Percentiles rank a stretch among this genome's conserved stretches.
phyloP scores from a whole-genome alignment of 2,888 invertebrate species.

The Cepaea hortensis region DNA sequence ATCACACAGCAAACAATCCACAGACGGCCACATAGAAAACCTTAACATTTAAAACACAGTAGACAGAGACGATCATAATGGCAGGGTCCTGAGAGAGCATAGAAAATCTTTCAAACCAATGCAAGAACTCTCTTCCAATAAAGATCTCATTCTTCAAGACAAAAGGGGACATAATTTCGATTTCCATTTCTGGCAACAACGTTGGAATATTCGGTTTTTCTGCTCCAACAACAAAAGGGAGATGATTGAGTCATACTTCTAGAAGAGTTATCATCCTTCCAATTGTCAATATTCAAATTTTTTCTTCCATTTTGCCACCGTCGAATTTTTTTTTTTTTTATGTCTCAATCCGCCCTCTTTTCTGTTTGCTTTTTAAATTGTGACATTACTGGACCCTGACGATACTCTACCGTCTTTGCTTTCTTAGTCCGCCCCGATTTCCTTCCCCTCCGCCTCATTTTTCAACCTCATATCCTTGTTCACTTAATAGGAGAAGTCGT shows the following conservation, averaged over 20 bases:
- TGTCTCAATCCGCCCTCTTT: neutral
- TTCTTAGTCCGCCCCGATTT: constrained; percentile 20
- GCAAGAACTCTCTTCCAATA: constrained; percentile 41
- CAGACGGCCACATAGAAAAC: constrained; percentile 18
- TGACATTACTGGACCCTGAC: constrained; percentile 28
- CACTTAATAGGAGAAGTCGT: constrained; percentile 29
- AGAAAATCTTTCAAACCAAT: constrained; percentile 45
- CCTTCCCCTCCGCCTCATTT: constrained; percentile 20
- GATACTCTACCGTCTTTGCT: constrained; percentile 32
- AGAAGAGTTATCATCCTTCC: constrained; percentile 42
- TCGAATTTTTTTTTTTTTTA: constrained; percentile 21
- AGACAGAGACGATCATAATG: constrained; percentile 9
- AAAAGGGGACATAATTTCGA: constrained; percentile 48
- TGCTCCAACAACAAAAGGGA: constrained; percentile 43
- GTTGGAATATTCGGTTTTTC: constrained; percentile 41
- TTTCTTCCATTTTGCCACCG: constrained; percentile 12
- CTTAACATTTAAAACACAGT: constrained; percentile 8
- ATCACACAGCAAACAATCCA: constrained; percentile 35
- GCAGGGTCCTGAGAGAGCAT: constrained; percentile 10
- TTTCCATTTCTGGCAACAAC: constrained; percentile 48
- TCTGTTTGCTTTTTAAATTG: neutral
- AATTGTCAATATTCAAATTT: constrained; percentile 48
- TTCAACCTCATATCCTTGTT: constrained; percentile 17
- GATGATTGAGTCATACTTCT: constrained; percentile 50
- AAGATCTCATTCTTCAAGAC: constrained; percentile 45